These are phyloP conservation scores for Anhinga anhinga DNA, from an alignment of 2,113 vertebrate genomes.

Conservation along the genomic window DNA sequence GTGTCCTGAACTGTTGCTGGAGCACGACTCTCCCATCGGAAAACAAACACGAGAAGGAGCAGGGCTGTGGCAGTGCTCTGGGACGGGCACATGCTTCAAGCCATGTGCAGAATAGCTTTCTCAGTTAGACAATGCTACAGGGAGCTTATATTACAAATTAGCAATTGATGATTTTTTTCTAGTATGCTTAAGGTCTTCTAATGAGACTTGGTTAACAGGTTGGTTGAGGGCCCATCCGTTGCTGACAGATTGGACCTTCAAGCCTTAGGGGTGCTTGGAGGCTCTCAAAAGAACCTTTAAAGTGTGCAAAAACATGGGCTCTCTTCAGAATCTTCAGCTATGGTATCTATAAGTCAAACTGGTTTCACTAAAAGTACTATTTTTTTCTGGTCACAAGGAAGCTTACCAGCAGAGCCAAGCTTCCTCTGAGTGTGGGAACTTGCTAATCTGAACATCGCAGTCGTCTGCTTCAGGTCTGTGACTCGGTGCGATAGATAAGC, in stretches of 20 bases:
- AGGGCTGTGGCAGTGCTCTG: not conserved
- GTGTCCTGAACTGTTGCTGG: not conserved
- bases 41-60: not conserved
- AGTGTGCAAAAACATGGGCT: not conserved
- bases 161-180: not conserved
- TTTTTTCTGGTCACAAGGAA: not conserved
- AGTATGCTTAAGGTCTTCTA: not conserved
- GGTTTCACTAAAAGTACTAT: not conserved
- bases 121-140: not conserved
- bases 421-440: not conserved
- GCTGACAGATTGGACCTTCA: not conserved
- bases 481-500: not conserved
- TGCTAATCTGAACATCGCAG: not conserved
- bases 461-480: not conserved
- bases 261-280: not conserved
- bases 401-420: not conserved
- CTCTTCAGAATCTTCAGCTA: not conserved
- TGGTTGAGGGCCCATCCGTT: not conserved
- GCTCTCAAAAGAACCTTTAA: not conserved
- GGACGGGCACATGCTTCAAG: not conserved
- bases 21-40: not conserved
- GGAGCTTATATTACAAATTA: not conserved
- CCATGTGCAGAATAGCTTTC: not conserved
- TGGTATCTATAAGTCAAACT: not conserved
- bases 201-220: not conserved